These are phyloP conservation scores for Phenganax subtilis DNA, from an alignment of 92 coral and sea anemone species.

Conservation along the genomic window DNA sequence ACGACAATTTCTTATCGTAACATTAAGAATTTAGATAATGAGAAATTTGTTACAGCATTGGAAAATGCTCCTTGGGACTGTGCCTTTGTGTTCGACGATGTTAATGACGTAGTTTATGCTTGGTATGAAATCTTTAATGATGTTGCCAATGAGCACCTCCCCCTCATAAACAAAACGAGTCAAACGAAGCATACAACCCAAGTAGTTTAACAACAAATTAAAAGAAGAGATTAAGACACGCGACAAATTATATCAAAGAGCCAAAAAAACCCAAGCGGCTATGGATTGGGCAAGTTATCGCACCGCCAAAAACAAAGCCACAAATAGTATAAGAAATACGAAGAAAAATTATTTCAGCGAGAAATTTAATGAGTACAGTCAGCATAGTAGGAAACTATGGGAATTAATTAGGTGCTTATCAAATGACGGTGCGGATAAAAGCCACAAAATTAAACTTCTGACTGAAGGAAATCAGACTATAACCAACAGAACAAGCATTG, in stretches of 20 bases:
- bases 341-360: slow-evolving; percentile 34
- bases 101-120: slow-evolving; percentile 20
- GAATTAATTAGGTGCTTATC: slow-evolving; percentile 48
- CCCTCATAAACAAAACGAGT: slow-evolving; percentile 30
- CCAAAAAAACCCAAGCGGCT: slow-evolving; percentile 14
- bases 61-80: slow-evolving; percentile 31
- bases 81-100: slow-evolving; percentile 27
- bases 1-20: slow-evolving; percentile 34
- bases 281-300: slow-evolving; percentile 16
- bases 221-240: slow-evolving; percentile 12
- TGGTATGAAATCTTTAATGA: slow-evolving; percentile 19
- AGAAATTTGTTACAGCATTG: slow-evolving; percentile 15
- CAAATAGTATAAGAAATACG: slow-evolving; percentile 29
- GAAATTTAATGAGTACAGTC: slow-evolving; percentile 25
- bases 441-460: slow-evolving; percentile 9
- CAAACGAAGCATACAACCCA: slow-evolving; percentile 31
- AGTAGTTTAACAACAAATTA: slow-evolving; percentile 26
- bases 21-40: slow-evolving; percentile 20
- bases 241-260: slow-evolving; percentile 25
- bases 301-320: slow-evolving; percentile 11
- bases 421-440: neutral
- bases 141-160: slow-evolving; percentile 19
- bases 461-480: slow-evolving; percentile 18
- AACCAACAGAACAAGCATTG: slow-evolving; percentile 21
- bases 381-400: slow-evolving; percentile 57